phyloP scores from a whole-genome alignment of 2,113 vertebrate genomes.

The Origma solitaria region DNA sequence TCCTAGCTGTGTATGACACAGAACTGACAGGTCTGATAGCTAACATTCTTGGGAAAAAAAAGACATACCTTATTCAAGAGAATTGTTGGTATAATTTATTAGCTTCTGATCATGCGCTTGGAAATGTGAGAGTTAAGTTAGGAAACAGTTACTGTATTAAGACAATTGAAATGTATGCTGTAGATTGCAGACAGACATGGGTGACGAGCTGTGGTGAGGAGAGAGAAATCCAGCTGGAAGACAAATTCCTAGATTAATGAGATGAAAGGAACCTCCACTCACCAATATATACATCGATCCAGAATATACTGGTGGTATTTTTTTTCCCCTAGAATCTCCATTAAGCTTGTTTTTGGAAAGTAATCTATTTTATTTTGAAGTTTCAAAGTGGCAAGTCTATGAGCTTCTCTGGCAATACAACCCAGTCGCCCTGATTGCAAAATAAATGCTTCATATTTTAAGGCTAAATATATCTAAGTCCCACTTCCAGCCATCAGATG shows the following conservation, averaged over 20 bases:
- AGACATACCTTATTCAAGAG: background rate
- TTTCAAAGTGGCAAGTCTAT: background rate
- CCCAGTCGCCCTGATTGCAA: background rate
- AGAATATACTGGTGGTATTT: background rate
- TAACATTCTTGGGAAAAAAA: background rate
- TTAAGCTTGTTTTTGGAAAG: background rate
- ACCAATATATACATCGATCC: background rate
- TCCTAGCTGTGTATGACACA: background rate
- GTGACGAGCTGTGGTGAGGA: background rate
- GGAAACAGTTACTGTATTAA: background rate
- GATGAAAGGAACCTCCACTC: background rate
- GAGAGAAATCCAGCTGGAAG: background rate
- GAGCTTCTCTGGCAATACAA: background rate
- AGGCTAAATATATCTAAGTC: background rate
- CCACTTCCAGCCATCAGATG: background rate
- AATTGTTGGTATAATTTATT: background rate
- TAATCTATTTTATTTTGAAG: background rate
- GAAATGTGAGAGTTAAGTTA: background rate
- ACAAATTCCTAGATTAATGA: background rate
- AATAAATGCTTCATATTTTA: background rate
- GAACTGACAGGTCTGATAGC: background rate
- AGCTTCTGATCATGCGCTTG: background rate
- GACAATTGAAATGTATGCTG: background rate
- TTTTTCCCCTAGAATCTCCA: background rate
- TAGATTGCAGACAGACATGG: background rate